Base-by-base conservation (phyloP, 1,140 invertebrate species). In the Dolichoris vasculosae region DNA sequence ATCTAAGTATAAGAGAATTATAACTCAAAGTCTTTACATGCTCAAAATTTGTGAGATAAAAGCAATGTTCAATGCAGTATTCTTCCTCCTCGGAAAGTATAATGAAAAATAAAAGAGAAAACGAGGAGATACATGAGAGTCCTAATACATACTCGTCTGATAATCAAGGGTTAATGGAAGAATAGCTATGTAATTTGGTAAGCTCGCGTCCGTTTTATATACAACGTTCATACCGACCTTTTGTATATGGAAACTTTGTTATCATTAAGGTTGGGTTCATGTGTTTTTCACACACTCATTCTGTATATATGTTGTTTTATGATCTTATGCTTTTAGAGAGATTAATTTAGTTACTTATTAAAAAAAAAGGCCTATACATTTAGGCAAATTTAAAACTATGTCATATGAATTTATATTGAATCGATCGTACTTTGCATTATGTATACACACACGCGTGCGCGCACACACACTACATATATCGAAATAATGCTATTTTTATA, bases 161-260 rank as follows among this genome's bases (percentile, higher is more conserved):
- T 84, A 84, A 84, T 84, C 59, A 84, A 77, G 82, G 43, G 73
- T 43, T 84, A 84, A 84, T 84, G 82, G 59, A 40, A 32, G 30
- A 55, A 38, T 32, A 26, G 40, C 51, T 51, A 30, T 40, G 55
- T 35, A 35, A 64, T 79, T 64, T 32, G 35, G 71, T 30, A 40
- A 26, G 69, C n/a, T 82, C 13, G 7, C 51, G 11, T 48, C 30
- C 40, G 38, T 82, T 82, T 67, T 82, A 48, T 82, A 32, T 73
- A 30, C 17, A 48, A 35, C 26, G 32, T n/a, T n/a, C 38, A 26
- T 51, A 51, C 80, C 67, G 59, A 59, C 43, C 59, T 77, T 78
- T 78, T 67, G 59, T 78, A n/a, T 40, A 46, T 35, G 32, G 43
- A 76, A 84, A 84, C 82, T 84, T 84, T 84, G 75, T 84, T 84